These are phyloP conservation scores for Philypnodon macrostomus DNA, from an alignment of 2,797 vertebrate species.

Conservation along the genomic window DNA sequence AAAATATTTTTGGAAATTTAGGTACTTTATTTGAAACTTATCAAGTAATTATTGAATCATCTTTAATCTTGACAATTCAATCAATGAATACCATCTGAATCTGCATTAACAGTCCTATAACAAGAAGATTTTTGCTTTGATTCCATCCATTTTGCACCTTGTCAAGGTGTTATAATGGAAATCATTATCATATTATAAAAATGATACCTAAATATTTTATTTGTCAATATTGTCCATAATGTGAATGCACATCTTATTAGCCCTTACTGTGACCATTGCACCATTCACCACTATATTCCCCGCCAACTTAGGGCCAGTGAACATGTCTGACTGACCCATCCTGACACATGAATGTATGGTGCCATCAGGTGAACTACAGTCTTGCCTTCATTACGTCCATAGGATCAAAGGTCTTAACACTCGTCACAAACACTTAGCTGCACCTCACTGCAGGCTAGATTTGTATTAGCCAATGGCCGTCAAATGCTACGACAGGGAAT, in stretches of 20 bases:
- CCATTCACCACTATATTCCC: slow-evolving; percentile 14
- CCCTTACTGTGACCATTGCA: slow-evolving; percentile 24
- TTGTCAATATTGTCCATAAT: too few relatives aligned
- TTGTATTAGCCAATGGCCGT: slow-evolving; percentile 38
- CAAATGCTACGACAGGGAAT: slow-evolving; percentile 36
- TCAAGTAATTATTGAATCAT: too few relatives aligned
- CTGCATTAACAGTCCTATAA: too few relatives aligned
- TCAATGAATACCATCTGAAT: too few relatives aligned
- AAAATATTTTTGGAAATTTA: too few relatives aligned
- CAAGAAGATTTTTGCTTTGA: too few relatives aligned
- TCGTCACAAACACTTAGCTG: slow-evolving; percentile 66
- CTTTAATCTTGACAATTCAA: too few relatives aligned
- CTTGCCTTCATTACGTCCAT: slow-evolving; percentile 69
- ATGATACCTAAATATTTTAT: too few relatives aligned
- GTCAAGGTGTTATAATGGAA: too few relatives aligned
- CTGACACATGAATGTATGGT: slow-evolving; percentile 61
- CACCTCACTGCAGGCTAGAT: slow-evolving; percentile 45
- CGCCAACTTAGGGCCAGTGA: slow-evolving; percentile 12
- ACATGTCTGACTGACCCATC: slow-evolving; percentile 42
- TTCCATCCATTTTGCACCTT: too few relatives aligned
- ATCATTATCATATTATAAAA: too few relatives aligned
- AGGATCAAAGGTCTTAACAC: slow-evolving; percentile 61
- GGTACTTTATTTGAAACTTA: too few relatives aligned
- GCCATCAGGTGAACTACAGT: slow-evolving; percentile 59
- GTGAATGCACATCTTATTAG: slow-evolving; percentile 2